phyloP scores from a whole-genome alignment of 1,140 invertebrate genomes.

The Ylistrum balloti region DNA sequence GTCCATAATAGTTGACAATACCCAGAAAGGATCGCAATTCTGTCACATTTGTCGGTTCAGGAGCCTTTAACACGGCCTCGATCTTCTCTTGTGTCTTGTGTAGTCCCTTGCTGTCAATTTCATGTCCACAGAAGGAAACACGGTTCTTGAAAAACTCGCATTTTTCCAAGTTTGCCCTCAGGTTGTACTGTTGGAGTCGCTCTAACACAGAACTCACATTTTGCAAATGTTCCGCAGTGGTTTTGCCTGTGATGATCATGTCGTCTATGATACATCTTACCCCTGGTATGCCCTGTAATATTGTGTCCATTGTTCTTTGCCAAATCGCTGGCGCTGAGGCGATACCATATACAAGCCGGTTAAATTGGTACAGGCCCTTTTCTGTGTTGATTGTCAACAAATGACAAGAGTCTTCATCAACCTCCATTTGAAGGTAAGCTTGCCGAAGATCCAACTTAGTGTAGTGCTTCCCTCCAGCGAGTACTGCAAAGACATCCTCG shows the following conservation, averaged over 20 bases:
- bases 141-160: constrained; percentile 57
- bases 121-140: constrained; percentile 60
- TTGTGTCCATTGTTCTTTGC: constrained; percentile 82
- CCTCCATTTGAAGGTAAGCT: constrained; percentile 73
- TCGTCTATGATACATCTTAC: constrained; percentile 55
- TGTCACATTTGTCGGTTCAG: too few relatives aligned
- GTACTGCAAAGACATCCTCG: too few relatives aligned
- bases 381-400: constrained; percentile 78
- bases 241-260: constrained; percentile 56
- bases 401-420: constrained; percentile 67
- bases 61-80: too few relatives aligned
- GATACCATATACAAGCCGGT: constrained; percentile 83
- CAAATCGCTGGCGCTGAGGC: constrained; percentile 83
- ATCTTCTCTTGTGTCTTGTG: too few relatives aligned
- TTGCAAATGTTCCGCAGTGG: constrained; percentile 52
- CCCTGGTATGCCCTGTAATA: constrained; percentile 73
- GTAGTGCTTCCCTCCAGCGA: constrained; percentile 54
- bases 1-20: too few relatives aligned
- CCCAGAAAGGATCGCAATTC: too few relatives aligned
- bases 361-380: constrained; percentile 82
- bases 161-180: constrained; percentile 54
- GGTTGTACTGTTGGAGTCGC: constrained; percentile 45
- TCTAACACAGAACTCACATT: constrained; percentile 60
- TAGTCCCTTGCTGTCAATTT: neutral
- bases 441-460: constrained; percentile 72